Percentiles rank a stretch among this genome's conserved stretches.
Evolutionary conservation across 2,797 vertebrate genomes (phyloP).

Genomic region (Sebastes dallii): DNA sequence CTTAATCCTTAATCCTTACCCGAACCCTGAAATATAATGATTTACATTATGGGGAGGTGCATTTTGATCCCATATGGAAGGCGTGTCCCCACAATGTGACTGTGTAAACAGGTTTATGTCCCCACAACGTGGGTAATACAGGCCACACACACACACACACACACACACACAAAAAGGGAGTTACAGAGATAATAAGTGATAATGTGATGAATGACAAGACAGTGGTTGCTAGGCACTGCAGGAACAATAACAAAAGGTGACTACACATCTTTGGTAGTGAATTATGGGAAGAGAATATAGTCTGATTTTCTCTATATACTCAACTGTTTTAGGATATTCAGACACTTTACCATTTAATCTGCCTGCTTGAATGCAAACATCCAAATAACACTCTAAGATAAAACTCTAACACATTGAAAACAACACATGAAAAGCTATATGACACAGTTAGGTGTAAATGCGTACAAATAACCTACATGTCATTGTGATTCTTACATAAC

Average conservation of each 20-base stretch:
- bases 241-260: conserved; percentile 42
- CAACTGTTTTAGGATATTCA: neutral
- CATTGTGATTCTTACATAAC: neutral
- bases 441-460: neutral
- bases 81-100: too few species aligned
- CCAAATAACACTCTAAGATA: too few species aligned
- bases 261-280: neutral
- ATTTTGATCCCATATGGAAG: too few species aligned
- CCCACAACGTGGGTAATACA: too few species aligned
- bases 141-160: neutral
- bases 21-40: too few species aligned
- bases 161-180: neutral
- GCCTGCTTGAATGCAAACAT: neutral
- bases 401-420: neutral
- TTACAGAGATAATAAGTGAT: neutral
- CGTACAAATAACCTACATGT: neutral
- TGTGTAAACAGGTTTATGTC: too few species aligned
- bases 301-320: neutral
- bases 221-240: conserved; percentile 55
- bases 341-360: neutral
- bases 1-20: too few species aligned
- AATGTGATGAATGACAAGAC: conserved; percentile 16
- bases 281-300: conserved; percentile 1
- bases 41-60: too few species aligned
- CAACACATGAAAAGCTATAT: neutral